Evolutionary conservation across 2,888 invertebrate species (phyloP).

Genomic region (Cephus pulcher): DNA sequence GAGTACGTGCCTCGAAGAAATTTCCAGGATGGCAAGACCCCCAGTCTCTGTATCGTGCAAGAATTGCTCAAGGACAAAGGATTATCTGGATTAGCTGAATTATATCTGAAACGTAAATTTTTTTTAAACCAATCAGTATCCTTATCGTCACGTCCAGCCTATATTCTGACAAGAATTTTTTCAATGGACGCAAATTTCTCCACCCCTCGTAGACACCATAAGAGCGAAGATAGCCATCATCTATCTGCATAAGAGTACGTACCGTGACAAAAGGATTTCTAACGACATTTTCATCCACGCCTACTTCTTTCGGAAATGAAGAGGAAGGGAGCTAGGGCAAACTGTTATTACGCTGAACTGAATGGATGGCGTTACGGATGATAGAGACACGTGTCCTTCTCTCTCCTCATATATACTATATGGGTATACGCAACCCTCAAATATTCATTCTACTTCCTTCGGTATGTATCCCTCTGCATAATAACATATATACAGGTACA

Average conservation of each 20-base stretch:
- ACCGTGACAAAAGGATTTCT: slow-evolving; percentile 7
- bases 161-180: neutral
- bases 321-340: slow-evolving; percentile 20
- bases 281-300: slow-evolving; percentile 48
- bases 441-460: neutral
- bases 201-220: neutral
- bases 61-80: neutral
- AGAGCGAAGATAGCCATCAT: neutral
- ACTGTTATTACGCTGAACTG: slow-evolving; percentile 17
- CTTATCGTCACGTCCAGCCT: neutral
- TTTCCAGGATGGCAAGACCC: neutral
- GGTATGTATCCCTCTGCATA: neutral
- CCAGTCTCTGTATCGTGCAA: neutral
- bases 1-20: neutral
- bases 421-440: neutral
- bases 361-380: neutral
- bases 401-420: neutral
- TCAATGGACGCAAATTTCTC: neutral
- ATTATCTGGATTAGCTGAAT: neutral
- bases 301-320: slow-evolving; percentile 33
- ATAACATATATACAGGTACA: slow-evolving; percentile 12
- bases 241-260: neutral
- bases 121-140: neutral
- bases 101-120: neutral
- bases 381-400: neutral